A percentile compares a stretch with the other conserved stretches of the same genome.
Conservation (phyloP, 2,113 vertebrate genomes). For the Hypanus sabinus region DNA sequence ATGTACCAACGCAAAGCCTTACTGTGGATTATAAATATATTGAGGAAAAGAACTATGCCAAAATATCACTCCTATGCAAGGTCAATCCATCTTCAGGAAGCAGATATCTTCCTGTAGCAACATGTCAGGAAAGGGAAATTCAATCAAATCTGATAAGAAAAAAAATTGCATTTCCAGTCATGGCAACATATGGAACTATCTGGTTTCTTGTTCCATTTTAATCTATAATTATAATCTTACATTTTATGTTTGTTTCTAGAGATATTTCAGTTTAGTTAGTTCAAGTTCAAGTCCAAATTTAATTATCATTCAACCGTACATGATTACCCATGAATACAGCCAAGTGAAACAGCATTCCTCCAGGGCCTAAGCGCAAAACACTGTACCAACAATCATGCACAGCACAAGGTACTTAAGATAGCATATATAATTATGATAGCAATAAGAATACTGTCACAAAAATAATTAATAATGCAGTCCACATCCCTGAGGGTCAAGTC, state of each 20-base stretch:
- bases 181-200: neutral
- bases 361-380: no score
- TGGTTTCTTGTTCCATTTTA: neutral
- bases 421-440: no score
- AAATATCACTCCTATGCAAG: neutral
- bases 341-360: no score
- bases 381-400: no score
- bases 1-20: neutral
- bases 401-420: no score
- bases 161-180: neutral
- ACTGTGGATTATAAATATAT: neutral
- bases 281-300: no score
- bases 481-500: no score
- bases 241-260: neutral
- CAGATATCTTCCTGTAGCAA: neutral
- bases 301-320: no score
- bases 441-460: no score
- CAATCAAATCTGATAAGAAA: conserved; percentile 24
- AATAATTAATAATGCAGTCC: no score
- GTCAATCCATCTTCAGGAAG: neutral
- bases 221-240: conserved; percentile 5
- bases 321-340: no score
- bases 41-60: neutral
- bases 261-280: neutral
- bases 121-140: neutral